Evolutionary conservation across 1,140 invertebrate genomes (phyloP), one percentile per base, ranked within the genome.

Genomic region (Coenobita brevimanus): DNA sequence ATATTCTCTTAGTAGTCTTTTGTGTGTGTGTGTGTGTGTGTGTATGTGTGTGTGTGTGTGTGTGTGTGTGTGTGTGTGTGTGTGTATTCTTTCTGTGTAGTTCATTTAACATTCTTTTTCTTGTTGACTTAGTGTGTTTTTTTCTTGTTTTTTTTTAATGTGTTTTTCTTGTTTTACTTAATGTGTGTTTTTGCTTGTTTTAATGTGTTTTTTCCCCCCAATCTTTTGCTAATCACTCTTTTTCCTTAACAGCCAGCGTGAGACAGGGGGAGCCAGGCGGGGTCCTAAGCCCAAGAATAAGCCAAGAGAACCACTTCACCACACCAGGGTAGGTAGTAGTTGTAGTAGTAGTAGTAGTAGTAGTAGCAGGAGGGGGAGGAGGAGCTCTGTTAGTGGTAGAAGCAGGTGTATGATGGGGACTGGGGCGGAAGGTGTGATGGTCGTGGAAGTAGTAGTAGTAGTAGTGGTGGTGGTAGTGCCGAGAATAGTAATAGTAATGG

Each of bases 241-340:
- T 50, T 43, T 60, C n/a, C 21, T 54, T 86, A 33, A 4, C 83
- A 86, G 83, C 43, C 83, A 86, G 50, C 75, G 83, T 17, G 83
- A 86, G 36, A 41, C 60, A 30, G 60, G 60, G 10, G 83, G 83
- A 6, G 83, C 83, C 15, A 86, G 50, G 30, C 17, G 83, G 36
- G 83, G 83, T 0, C 83, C 83, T 13, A 86, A 86, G 27, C 83
- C 83, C 24, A 86, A 86, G 17, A 73, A 75, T 33, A 84, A 43
- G 24, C 24, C 46, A 0, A 75, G 82, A 17, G 82, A 84, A n/a
- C 0, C 30, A 3, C 76, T 36, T 6, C 43, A 71, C 64, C 38
- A 50, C 6, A 27, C 21, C n/a, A 75, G 69, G 24, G 82, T 75
- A 60, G 60, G 75, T 46, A 0, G 71, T 21, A 2, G 71, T 36